A percentile compares a stretch with the other conserved stretches of the same genome.
Evolutionary conservation across 2,797 vertebrate genomes (phyloP).

Genomic region (Enteromius argenteus): DNA sequence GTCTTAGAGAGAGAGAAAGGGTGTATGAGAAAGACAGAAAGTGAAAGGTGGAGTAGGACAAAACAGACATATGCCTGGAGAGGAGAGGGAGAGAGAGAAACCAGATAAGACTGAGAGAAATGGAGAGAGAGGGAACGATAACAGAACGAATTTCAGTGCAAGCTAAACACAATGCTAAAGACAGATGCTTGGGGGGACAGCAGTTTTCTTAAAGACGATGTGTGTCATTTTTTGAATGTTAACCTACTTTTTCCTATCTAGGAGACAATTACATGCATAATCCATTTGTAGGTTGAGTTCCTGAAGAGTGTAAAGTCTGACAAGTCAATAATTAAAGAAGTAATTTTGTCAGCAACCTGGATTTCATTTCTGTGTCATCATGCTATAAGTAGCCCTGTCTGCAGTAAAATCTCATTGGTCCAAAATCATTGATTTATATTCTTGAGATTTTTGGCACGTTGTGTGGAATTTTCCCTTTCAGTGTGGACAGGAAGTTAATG

Average conservation of each 20-base stretch:
- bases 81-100: not conserved
- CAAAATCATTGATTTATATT: not conserved
- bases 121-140: not conserved
- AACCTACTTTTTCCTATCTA: constrained; percentile 11
- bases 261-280: not conserved
- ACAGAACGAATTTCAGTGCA: constrained; percentile 5
- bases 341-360: not conserved
- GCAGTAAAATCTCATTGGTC: not conserved
- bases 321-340: not conserved
- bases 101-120: constrained; percentile 12
- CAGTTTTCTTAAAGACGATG: constrained; percentile 4
- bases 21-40: constrained; percentile 12
- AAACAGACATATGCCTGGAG: constrained; percentile 20
- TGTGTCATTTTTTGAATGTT: constrained; percentile 7
- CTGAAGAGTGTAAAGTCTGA: not conserved
- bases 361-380: not conserved
- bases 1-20: constrained; percentile 31
- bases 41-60: constrained; percentile 6
- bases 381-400: not conserved
- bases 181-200: not conserved
- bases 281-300: not conserved
- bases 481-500: not conserved
- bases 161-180: not conserved
- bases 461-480: not conserved
- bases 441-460: not conserved